Conservation (phyloP, 2,113 vertebrate species). For the Sciurus niger region DNA sequence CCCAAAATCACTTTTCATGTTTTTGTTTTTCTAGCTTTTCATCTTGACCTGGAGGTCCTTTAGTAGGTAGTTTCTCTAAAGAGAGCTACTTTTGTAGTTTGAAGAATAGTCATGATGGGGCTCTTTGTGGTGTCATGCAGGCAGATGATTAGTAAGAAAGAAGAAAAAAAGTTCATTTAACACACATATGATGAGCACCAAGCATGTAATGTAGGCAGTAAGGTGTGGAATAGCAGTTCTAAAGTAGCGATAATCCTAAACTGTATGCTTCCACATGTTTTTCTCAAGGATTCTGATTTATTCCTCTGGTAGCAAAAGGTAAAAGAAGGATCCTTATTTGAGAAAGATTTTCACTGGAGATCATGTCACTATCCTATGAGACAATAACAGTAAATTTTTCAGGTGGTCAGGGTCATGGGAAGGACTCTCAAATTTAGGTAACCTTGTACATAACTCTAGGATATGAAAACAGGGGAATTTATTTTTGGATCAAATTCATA, state of each 20-base stretch:
- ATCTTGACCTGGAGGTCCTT: neutral
- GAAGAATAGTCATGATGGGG: neutral
- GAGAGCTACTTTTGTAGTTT: neutral
- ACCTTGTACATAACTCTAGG: neutral
- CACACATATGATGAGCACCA: neutral
- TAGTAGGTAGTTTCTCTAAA: neutral
- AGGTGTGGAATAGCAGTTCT: neutral
- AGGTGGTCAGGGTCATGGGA: neutral
- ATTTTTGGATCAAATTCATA: slow-evolving; percentile 29
- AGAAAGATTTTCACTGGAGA: neutral
- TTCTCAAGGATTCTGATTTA: neutral
- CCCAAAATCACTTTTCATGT: neutral
- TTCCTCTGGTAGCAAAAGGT: neutral
- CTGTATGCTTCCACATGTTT: neutral
- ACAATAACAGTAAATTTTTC: neutral
- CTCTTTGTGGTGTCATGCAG: neutral
- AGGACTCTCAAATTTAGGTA: neutral
- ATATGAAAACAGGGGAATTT: neutral
- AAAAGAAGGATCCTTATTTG: neutral
- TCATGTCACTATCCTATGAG: neutral
- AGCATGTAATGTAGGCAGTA: neutral
- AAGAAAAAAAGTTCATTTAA: neutral
- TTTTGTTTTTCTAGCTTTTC: neutral
- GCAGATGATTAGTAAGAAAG: neutral
- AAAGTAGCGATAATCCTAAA: neutral